These are phyloP conservation scores for Arbacia lixula DNA, from an alignment of 53 echinoderm and acorn worm genomes.

Conservation along the genomic window DNA sequence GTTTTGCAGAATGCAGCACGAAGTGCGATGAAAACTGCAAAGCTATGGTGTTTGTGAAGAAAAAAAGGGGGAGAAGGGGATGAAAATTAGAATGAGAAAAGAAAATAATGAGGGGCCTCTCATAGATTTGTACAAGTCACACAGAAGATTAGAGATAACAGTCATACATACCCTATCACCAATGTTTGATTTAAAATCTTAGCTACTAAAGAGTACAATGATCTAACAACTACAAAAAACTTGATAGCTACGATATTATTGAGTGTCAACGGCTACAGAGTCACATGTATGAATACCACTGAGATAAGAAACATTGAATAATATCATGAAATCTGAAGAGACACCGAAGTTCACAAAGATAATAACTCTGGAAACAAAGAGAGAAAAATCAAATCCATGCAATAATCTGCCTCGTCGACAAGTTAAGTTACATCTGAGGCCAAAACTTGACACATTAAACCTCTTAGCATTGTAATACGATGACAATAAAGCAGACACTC, in stretches of 20 bases:
- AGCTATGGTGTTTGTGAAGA: neutral
- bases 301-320: conserved; percentile 47
- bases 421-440: too few relatives aligned
- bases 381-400: too few relatives aligned
- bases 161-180: conserved; percentile 37
- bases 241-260: conserved; percentile 43
- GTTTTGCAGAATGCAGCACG: conserved; percentile 2
- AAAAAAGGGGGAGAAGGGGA: neutral
- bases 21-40: neutral
- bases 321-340: neutral
- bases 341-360: conserved; percentile 45
- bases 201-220: conserved; percentile 24
- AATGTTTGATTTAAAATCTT: conserved; percentile 38
- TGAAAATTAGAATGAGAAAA: conserved; percentile 5
- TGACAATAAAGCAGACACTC: too few relatives aligned
- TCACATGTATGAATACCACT: conserved; percentile 53
- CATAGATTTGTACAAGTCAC: conserved; percentile 8
- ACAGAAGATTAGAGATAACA: conserved; percentile 31
- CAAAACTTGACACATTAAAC: too few relatives aligned
- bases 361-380: conserved; percentile 23
- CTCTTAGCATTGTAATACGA: too few relatives aligned
- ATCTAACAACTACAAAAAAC: conserved; percentile 36
- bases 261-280: conserved; percentile 27
- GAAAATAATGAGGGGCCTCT: conserved; percentile 18
- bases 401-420: too few relatives aligned